Percentiles rank a stretch among this genome's conserved stretches.
Evolutionary conservation across 2,888 invertebrate species (phyloP).

Genomic region (Archips crataeganus): DNA sequence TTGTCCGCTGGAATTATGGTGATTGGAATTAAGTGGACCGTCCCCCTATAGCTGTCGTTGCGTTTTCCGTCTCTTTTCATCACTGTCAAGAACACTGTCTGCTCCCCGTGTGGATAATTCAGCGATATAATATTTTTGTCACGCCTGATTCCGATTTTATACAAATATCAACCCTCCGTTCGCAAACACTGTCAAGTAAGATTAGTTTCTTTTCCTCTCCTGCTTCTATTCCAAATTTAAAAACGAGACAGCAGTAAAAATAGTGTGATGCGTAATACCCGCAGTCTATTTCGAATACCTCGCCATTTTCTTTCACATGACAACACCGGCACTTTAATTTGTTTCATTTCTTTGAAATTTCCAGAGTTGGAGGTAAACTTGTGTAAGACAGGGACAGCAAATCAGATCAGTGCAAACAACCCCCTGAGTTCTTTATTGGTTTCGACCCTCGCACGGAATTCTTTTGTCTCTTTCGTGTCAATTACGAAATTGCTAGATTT

Average conservation of each 20-base stretch:
- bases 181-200: not conserved
- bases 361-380: constrained; percentile 65
- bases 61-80: constrained; percentile 27
- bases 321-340: constrained; percentile 57
- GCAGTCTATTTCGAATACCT: constrained; percentile 4
- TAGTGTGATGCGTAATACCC: not conserved
- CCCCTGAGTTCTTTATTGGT: constrained; percentile 74
- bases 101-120: constrained; percentile 11
- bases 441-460: constrained; percentile 71
- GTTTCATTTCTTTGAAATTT: constrained; percentile 73
- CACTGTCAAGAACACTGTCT: constrained; percentile 32
- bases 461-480: constrained; percentile 46
- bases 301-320: constrained; percentile 13
- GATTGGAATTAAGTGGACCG: constrained; percentile 33
- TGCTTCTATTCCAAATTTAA: not conserved
- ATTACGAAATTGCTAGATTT: constrained; percentile 40
- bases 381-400: constrained; percentile 75
- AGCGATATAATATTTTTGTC: constrained; percentile 15
- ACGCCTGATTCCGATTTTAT: constrained; percentile 6
- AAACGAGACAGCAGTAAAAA: not conserved
- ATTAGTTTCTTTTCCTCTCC: not conserved
- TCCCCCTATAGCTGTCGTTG: constrained; percentile 25
- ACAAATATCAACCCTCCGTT: not conserved
- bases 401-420: constrained; percentile 77
- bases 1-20: constrained; percentile 30